Evolutionary conservation across 2,888 invertebrate species (phyloP).

Genomic region (Epinotia ramella): DNA sequence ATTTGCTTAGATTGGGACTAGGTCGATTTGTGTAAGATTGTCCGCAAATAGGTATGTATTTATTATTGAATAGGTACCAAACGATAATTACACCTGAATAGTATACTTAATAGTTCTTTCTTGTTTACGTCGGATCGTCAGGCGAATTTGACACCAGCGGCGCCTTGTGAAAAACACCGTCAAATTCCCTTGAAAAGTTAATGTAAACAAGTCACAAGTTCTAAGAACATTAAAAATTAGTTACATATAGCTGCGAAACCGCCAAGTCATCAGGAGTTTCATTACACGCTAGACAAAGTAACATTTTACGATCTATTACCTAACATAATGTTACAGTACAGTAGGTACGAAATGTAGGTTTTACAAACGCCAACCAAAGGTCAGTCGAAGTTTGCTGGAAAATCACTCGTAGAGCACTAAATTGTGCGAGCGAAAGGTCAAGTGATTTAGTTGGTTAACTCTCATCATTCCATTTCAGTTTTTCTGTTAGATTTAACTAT

Average conservation of each 20-base stretch:
- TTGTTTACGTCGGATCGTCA: not conserved
- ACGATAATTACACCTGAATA: too few relatives aligned
- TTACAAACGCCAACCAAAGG: constrained; percentile 8
- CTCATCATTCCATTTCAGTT: not conserved
- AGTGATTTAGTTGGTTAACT: not conserved
- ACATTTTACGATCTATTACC: not conserved
- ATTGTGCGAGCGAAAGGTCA: constrained; percentile 14
- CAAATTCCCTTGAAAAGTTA: too few relatives aligned
- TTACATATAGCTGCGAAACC: not conserved
- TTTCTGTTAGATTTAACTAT: not conserved
- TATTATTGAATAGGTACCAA: too few relatives aligned
- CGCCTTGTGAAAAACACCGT: not conserved
- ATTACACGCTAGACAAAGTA: not conserved
- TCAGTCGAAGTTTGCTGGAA: constrained; percentile 8
- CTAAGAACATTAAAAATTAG: too few relatives aligned
- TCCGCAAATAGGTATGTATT: too few relatives aligned
- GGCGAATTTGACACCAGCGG: not conserved
- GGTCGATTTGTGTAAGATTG: too few relatives aligned
- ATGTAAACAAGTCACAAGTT: too few relatives aligned
- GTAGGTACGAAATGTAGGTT: not conserved
- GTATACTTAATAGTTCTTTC: too few relatives aligned
- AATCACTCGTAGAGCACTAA: constrained; percentile 10
- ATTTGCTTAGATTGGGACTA: too few relatives aligned
- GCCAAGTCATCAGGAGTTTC: not conserved
- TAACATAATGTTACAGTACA: not conserved